Evolutionary conservation across 1,140 invertebrate genomes (phyloP).

Genomic region (Hycleus cichorii): DNA sequence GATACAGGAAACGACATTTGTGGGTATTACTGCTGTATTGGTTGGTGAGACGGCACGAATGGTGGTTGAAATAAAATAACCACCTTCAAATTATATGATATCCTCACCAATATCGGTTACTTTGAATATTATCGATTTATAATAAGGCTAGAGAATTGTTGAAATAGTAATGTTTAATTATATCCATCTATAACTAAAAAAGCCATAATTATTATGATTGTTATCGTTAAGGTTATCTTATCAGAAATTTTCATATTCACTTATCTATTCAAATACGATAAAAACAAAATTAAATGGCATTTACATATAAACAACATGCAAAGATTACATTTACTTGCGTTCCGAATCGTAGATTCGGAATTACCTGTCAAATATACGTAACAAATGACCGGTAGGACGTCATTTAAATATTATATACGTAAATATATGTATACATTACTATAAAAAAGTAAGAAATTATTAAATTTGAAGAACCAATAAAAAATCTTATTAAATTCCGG

Average conservation of each 20-base stretch:
- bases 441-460: no score
- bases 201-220: no score
- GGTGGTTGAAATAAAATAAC: no score
- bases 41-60: not conserved
- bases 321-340: constrained; percentile 14
- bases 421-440: no score
- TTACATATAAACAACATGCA: constrained; percentile 16
- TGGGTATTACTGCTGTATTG: constrained; percentile 9
- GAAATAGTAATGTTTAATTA: no score
- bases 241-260: constrained; percentile 14
- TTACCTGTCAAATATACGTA: constrained; percentile 13
- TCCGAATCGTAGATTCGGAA: constrained; percentile 11
- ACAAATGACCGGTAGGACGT: constrained; percentile 8
- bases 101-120: no score
- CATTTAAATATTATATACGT: constrained; percentile 4
- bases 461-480: no score
- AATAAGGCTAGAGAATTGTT: no score
- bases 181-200: no score
- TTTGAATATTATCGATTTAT: no score
- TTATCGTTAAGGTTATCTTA: constrained; percentile 6
- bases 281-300: constrained; percentile 14
- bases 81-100: no score
- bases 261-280: constrained; percentile 16
- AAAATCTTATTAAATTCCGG: no score
- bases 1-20: constrained; percentile 17